A percentile compares a stretch with the other conserved stretches of the same genome.
These are phyloP conservation scores for Bos taurus DNA, from an alignment of 2,113 vertebrate genomes.

Conservation along the genomic window DNA sequence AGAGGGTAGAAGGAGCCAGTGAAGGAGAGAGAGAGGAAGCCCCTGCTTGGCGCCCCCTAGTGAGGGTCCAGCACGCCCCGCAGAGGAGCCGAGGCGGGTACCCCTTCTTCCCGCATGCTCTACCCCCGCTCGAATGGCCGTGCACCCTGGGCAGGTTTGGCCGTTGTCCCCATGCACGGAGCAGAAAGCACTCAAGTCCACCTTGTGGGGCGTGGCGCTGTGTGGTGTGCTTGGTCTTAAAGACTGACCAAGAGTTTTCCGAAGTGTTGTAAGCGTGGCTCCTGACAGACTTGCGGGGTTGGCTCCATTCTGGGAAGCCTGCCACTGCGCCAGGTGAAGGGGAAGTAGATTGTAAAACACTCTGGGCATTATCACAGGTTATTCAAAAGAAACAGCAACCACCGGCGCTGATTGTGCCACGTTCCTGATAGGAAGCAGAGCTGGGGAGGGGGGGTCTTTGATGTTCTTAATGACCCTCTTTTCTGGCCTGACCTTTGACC, in stretches of 20 bases:
- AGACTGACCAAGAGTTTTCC: neutral
- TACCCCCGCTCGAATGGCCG: neutral
- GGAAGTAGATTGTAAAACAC: neutral
- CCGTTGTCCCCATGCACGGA: neutral
- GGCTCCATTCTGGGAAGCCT: neutral
- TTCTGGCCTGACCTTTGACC: neutral
- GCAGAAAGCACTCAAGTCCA: neutral
- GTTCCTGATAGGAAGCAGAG: neutral
- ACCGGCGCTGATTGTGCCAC: neutral
- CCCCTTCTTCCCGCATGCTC: neutral
- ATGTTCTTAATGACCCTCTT: neutral
- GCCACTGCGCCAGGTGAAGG: neutral
- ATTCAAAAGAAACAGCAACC: neutral
- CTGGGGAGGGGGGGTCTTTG: no score
- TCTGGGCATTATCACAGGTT: neutral
- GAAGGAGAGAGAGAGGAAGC: neutral
- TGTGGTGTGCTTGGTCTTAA: neutral
- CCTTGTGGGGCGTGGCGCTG: neutral
- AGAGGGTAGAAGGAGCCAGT: neutral
- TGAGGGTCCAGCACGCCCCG: neutral
- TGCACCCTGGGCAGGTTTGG: neutral
- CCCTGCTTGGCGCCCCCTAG: no score
- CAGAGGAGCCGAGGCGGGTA: neutral
- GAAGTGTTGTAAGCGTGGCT: neutral
- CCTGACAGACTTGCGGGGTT: neutral